Evolutionary conservation across 1,140 invertebrate species (phyloP).

Genomic region (Papilio polyxenes): DNA sequence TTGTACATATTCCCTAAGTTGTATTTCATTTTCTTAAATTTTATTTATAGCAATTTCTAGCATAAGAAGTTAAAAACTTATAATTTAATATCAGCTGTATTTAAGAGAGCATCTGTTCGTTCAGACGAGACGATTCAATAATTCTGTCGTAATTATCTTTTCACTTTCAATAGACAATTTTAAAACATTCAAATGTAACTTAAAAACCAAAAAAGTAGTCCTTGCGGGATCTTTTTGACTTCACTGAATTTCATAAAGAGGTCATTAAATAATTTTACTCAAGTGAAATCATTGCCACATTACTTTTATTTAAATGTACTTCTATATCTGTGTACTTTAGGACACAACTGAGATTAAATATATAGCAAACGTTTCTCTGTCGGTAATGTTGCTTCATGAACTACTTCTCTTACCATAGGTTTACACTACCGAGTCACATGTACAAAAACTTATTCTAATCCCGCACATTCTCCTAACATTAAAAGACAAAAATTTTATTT

Average conservation of each 20-base stretch:
- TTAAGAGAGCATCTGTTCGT: conserved; percentile 17
- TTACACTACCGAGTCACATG: too few relatives aligned
- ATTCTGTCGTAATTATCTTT: conserved; percentile 11
- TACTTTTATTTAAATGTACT: background rate
- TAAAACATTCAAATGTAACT: too few relatives aligned
- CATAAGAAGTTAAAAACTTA: conserved; percentile 9
- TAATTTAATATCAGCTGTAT: background rate
- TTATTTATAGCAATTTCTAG: conserved; percentile 1
- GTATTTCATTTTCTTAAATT: background rate
- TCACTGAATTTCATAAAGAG: too few relatives aligned
- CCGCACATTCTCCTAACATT: too few relatives aligned
- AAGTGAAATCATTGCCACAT: background rate
- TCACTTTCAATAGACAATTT: background rate
- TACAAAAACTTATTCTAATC: too few relatives aligned
- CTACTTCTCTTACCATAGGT: too few relatives aligned
- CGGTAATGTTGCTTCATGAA: background rate
- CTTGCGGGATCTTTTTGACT: too few relatives aligned
- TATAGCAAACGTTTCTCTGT: background rate
- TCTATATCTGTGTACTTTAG: background rate
- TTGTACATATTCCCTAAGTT: background rate
- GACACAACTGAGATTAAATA: background rate
- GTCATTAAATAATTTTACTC: too few relatives aligned
- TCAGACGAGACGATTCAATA: conserved; percentile 4
- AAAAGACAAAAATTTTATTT: too few relatives aligned
- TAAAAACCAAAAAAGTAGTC: too few relatives aligned